Base-by-base conservation (phyloP, 1,140 invertebrate genomes). In the Calliphora vicina region DNA sequence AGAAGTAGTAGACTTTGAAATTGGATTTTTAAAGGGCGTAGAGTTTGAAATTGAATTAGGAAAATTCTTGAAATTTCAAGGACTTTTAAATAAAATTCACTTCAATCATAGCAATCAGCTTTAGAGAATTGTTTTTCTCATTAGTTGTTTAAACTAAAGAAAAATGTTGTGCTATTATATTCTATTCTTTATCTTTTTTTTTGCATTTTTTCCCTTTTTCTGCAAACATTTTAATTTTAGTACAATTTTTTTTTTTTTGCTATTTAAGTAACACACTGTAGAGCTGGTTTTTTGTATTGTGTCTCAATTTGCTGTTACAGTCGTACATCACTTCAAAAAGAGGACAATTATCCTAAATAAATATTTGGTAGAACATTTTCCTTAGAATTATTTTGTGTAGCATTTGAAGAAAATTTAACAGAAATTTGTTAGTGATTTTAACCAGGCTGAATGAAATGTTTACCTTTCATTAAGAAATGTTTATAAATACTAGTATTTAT, bases 51-150 rank as follows among this genome's bases (percentile, higher is more conserved):
- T 61, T n/a, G n/a, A 50, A 50, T 50, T 50, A 50, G 45, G 45
- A 50, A 50, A 50, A 50, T 50, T 50, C 57, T 61, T 61, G n/a
- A 61, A 61, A 20, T 61, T 61, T 61, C 57, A 61, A 61, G 57
- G 57, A 61, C 57, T n/a, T 61, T 61, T 15, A 61, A 20, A 20
- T 23, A n/a, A 61, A n/a, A 50, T 15, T 50, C 45, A 50, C 45
- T 50, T 50, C 45, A 50, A 50, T 50, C 3, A 50, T 50, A 17
- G 45, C 45, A 50, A 50, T 50, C 17, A 50, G 12, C 45, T 50
- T 17, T 17, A 5, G 1, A 5, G 45, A 50, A 50, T 50, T 50
- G 45, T 50, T 50, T 50, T 50, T 17, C 45, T 50, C 45, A 50
- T 50, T 50, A 50, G 45, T 50, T 50, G 45, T 50, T 12, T 50